Evolutionary conservation across 2,113 vertebrate species (phyloP).

Genomic region (Axis porcinus): DNA sequence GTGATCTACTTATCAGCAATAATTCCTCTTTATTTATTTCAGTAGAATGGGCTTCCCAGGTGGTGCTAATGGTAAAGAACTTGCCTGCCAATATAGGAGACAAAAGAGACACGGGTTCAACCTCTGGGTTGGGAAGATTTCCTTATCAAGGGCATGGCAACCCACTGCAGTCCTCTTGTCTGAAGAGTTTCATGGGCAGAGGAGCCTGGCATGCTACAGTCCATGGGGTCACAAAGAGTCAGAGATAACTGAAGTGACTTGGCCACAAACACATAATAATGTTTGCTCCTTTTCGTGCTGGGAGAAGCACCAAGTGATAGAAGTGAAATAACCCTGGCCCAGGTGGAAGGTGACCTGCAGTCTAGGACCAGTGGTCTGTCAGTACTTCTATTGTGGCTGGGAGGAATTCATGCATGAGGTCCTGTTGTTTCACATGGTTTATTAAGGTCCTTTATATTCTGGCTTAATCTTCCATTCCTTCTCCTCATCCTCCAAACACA

Average conservation of each 20-base stretch:
- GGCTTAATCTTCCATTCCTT: not conserved
- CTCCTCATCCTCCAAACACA: not conserved
- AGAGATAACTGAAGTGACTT: not conserved
- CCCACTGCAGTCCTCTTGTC: not conserved
- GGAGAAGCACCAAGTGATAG: not conserved
- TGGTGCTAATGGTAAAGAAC: not conserved
- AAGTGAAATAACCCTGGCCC: not conserved
- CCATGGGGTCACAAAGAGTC: not conserved
- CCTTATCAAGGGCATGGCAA: not conserved
- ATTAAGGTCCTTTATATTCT: not conserved
- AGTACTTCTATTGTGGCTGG: not conserved
- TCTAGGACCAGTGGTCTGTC: not conserved
- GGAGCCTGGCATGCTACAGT: not conserved
- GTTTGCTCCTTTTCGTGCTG: not conserved
- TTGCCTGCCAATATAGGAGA: not conserved
- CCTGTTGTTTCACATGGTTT: not conserved
- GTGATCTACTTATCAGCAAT: not conserved
- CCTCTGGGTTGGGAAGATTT: not conserved
- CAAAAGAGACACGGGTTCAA: not conserved
- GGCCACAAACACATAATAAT: not conserved
- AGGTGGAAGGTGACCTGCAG: not conserved
- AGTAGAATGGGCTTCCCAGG: not conserved
- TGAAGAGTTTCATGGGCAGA: not conserved
- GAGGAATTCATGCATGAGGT: not conserved
- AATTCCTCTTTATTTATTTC: not conserved